Conservation (phyloP, 2,113 vertebrate genomes). For the Psittacula cyanocephala region DNA sequence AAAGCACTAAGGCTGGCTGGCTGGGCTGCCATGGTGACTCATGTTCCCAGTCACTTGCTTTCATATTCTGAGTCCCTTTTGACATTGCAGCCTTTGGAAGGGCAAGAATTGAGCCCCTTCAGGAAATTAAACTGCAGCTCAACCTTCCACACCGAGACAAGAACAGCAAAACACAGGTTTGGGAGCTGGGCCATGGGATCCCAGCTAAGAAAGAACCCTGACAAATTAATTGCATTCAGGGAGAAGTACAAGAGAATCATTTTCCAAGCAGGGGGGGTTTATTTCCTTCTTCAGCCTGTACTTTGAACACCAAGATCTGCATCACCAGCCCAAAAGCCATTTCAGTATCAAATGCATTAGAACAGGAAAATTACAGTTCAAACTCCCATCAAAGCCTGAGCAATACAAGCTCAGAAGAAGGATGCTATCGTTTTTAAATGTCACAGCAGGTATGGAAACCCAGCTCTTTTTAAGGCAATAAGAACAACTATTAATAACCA, state of each 20-base stretch:
- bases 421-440: background rate
- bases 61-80: background rate
- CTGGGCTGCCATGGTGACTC: background rate
- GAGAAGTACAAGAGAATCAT: background rate
- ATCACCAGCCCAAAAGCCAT: background rate
- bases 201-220: background rate
- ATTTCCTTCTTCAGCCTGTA: background rate
- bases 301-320: background rate
- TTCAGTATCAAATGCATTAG: background rate
- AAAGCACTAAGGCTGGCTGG: background rate
- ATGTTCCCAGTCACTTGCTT: background rate
- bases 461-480: background rate
- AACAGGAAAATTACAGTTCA: background rate
- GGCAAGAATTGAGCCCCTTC: constrained; percentile 7
- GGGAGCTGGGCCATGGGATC: background rate
- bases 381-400: background rate
- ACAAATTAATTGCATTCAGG: background rate
- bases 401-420: background rate
- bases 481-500: background rate
- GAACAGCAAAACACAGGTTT: background rate
- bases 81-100: constrained; percentile 18
- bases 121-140: constrained; percentile 13
- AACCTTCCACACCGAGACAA: background rate
- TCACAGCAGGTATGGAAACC: background rate
- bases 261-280: background rate